Percentiles rank a stretch among this genome's conserved stretches.
phyloP scores from a whole-genome alignment of 2,888 invertebrate genomes.

The Latrodectus hesperus region DNA sequence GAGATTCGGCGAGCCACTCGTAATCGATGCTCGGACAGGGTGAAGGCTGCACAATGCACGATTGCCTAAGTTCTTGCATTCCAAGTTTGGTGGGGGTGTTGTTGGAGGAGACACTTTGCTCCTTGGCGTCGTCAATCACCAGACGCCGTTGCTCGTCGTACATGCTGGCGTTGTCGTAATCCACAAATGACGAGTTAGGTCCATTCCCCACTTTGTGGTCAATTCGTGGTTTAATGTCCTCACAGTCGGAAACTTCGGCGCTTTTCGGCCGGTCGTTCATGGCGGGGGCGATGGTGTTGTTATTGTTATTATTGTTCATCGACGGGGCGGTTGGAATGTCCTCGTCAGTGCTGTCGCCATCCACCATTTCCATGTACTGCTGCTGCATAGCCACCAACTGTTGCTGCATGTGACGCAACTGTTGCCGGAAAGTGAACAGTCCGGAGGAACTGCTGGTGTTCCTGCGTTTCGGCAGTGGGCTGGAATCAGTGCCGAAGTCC shows the following conservation, averaged over 20 bases:
- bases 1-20: constrained; percentile 90
- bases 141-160: constrained; percentile 85
- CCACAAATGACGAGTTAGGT: constrained; percentile 22
- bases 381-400: constrained; percentile 87
- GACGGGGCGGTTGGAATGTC: constrained; percentile 72
- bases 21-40: constrained; percentile 83
- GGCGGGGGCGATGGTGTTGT: not conserved
- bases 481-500: constrained; percentile 75
- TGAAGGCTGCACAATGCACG: constrained; percentile 62
- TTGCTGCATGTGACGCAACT: constrained; percentile 78
- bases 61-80: constrained; percentile 37
- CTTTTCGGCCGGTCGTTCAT: constrained; percentile 28
- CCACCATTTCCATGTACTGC: constrained; percentile 90
- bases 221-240: constrained; percentile 42
- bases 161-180: constrained; percentile 79
- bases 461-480: constrained; percentile 76
- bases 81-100: constrained; percentile 19
- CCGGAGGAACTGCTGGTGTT: constrained; percentile 12
- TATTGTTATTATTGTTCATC: constrained; percentile 41
- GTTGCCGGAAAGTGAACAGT: constrained; percentile 80
- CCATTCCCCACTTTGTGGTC: constrained; percentile 2
- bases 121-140: constrained; percentile 85
- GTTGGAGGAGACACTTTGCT: constrained; percentile 75
- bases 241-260: constrained; percentile 30
- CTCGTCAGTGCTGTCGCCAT: constrained; percentile 79